phyloP scores from a whole-genome alignment of 2,113 vertebrate genomes.

The Ammospiza nelsoni region DNA sequence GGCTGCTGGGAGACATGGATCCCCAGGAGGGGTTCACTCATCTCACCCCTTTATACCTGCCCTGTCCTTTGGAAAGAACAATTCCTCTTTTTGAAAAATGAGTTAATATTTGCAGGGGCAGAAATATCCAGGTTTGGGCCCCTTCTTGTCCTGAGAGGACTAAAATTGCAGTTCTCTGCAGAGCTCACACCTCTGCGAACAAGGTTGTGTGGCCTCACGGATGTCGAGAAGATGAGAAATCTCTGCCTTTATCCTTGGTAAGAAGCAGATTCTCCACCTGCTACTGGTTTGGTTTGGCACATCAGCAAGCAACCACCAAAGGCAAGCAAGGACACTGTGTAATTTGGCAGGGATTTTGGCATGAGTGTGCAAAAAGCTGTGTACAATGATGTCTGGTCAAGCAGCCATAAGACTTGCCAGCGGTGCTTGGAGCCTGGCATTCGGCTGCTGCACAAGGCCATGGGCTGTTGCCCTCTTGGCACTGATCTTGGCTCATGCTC shows the following conservation, averaged over 20 bases:
- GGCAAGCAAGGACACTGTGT: background rate
- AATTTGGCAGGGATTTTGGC: constrained; percentile 3
- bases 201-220: fast-evolving
- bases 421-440: fast-evolving
- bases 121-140: background rate
- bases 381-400: background rate
- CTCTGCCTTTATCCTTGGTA: background rate
- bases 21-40: background rate
- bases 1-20: background rate
- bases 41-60: background rate
- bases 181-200: no score
- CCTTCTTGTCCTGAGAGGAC: background rate
- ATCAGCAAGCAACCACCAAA: background rate
- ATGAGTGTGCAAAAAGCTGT: background rate
- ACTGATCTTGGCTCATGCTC: background rate
- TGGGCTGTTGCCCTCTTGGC: background rate
- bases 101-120: background rate
- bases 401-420: background rate
- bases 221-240: fast-evolving
- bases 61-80: background rate
- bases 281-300: background rate
- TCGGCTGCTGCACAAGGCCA: background rate
- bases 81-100: background rate
- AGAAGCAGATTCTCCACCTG: background rate
- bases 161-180: background rate